A percentile compares a stretch with the other conserved stretches of the same genome.
phyloP scores from a whole-genome alignment of 1,140 invertebrate species.

The Pogonomyrmex californicus region DNA sequence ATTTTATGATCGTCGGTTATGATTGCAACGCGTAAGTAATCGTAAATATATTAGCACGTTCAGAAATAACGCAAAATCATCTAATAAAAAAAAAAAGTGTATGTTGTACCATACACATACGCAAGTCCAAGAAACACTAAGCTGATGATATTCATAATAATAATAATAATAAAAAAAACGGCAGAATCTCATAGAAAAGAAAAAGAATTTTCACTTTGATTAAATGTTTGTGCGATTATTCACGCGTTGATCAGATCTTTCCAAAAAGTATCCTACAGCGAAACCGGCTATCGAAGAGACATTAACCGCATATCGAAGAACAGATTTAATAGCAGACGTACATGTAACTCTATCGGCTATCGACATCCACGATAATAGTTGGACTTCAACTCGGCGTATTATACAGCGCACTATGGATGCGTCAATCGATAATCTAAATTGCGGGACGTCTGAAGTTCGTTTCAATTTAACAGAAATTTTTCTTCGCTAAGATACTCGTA shows the following conservation, averaged over 20 bases:
- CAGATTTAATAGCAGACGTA: constrained; percentile 1
- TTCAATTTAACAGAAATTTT: not conserved
- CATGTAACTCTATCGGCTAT: not conserved
- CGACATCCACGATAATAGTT: not conserved
- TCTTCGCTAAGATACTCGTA: not conserved
- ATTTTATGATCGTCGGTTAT: not conserved
- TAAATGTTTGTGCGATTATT: not conserved
- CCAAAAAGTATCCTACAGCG: not conserved
- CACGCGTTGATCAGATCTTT: not conserved
- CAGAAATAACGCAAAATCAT: not conserved
- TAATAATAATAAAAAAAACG: not conserved
- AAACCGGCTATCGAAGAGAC: not conserved
- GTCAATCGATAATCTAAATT: constrained; percentile 5
- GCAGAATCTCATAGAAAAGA: not conserved
- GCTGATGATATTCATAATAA: not conserved
- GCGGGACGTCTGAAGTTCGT: not conserved
- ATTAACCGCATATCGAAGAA: not conserved
- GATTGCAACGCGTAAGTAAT: constrained; percentile 56
- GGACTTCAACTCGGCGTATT: not conserved
- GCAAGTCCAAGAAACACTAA: not conserved
- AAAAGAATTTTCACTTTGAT: not conserved
- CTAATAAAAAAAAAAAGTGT: constrained; percentile 24
- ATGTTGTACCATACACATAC: not conserved
- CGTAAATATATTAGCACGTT: constrained; percentile 8
- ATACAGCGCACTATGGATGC: not conserved